These are phyloP conservation scores for Eudasyphora cyanicolor DNA, from an alignment of 2,888 invertebrate genomes.

Conservation along the genomic window DNA sequence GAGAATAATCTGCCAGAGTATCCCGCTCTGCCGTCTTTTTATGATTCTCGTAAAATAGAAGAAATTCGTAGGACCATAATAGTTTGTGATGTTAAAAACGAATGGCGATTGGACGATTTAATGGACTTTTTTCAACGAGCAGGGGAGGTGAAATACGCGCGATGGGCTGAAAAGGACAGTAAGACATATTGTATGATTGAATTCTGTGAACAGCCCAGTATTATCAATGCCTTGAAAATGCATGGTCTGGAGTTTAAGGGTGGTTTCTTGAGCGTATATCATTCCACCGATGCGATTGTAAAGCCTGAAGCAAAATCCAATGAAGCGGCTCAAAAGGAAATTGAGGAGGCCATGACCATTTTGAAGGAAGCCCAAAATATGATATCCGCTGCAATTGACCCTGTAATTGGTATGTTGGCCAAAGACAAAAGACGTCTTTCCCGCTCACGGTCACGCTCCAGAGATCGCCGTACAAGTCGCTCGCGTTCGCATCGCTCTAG, in stretches of 20 bases:
- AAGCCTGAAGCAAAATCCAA: constrained; percentile 97
- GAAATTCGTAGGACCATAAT: constrained; percentile 97
- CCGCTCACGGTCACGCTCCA: constrained; percentile 80
- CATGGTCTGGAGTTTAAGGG: constrained; percentile 90
- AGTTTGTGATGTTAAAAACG: constrained; percentile 88
- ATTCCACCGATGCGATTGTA: constrained; percentile 94
- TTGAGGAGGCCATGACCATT: constrained; percentile 97
- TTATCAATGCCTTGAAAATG: constrained; percentile 91
- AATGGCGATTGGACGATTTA: constrained; percentile 89
- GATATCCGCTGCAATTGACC: constrained; percentile 96
- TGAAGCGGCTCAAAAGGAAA: constrained; percentile 96
- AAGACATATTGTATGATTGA: constrained; percentile 93
- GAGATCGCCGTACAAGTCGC: constrained; percentile 85
- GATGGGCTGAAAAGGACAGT: constrained; percentile 92
- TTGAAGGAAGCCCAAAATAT: constrained; percentile 97
- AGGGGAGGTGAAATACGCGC: constrained; percentile 96
- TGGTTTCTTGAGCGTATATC: constrained; percentile 86
- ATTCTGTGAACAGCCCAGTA: constrained; percentile 94
- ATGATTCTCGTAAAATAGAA: constrained; percentile 94
- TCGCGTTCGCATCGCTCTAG: constrained; percentile 83
- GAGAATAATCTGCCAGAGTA: constrained; percentile 92
- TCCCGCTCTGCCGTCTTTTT: constrained; percentile 92
- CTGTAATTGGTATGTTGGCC: constrained; percentile 91
- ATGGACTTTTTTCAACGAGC: constrained; percentile 92
- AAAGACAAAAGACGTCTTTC: constrained; percentile 88